Evolutionary conservation across 2,113 vertebrate species (phyloP).

Genomic region (Salvelinus alpinus): DNA sequence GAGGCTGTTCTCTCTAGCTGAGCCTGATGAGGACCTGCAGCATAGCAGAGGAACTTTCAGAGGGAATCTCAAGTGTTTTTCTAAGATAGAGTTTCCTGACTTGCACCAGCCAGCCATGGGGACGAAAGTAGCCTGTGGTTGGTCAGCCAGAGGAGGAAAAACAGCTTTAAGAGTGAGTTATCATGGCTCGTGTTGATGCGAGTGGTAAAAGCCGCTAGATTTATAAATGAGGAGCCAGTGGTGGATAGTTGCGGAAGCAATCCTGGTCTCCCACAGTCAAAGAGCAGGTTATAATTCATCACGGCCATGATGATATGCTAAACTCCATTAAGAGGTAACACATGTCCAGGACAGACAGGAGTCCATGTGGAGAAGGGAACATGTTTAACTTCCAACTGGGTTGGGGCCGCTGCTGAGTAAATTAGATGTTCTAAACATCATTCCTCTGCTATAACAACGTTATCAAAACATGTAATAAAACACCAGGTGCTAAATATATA

Average conservation of each 20-base stretch:
- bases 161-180: slow-evolving; percentile 39
- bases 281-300: slow-evolving; percentile 57
- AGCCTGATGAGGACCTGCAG: slow-evolving; percentile 2
- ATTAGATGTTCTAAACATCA: slow-evolving; percentile 53
- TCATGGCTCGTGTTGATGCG: slow-evolving; percentile 42
- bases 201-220: slow-evolving; percentile 48
- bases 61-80: slow-evolving; percentile 58
- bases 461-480: neutral
- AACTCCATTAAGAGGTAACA: slow-evolving; percentile 63
- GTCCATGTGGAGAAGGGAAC: slow-evolving; percentile 29
- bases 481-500: neutral
- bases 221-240: slow-evolving; percentile 42
- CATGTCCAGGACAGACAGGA: slow-evolving; percentile 47
- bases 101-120: slow-evolving; percentile 30
- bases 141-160: slow-evolving; percentile 37
- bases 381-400: slow-evolving; percentile 30
- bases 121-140: slow-evolving; percentile 21
- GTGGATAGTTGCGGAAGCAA: slow-evolving; percentile 19
- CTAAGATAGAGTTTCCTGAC: slow-evolving; percentile 54
- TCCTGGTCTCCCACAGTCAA: slow-evolving; percentile 30
- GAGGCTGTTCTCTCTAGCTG: slow-evolving; percentile 3
- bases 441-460: slow-evolving; percentile 40
- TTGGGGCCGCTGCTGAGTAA: slow-evolving; percentile 20
- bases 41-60: slow-evolving; percentile 18
- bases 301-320: slow-evolving; percentile 43